Percentiles rank a stretch among this genome's conserved stretches.
phyloP scores from a whole-genome alignment of 2,113 vertebrate species.

The Hyaena hyaena region DNA sequence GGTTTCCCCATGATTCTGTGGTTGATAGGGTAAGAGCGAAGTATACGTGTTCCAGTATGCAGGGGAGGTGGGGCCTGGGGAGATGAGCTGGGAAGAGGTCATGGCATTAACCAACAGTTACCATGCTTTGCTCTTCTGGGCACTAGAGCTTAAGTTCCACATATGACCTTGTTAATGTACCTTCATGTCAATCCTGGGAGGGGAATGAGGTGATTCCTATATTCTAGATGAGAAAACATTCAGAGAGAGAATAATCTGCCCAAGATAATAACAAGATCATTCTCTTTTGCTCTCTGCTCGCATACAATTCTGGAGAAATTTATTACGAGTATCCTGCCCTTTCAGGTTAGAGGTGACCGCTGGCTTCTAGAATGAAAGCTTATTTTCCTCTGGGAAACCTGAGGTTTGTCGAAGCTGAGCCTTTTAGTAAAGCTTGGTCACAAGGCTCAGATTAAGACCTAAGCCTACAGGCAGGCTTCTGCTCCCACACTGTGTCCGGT shows the following conservation, averaged over 20 bases:
- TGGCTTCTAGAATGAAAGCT: constrained; percentile 45
- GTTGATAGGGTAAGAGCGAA: neutral
- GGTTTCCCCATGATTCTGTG: constrained; percentile 44
- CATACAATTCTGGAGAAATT: neutral
- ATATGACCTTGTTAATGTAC: neutral
- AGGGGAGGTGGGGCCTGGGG: neutral
- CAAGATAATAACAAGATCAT: neutral
- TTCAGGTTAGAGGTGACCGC: neutral
- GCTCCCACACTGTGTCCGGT: constrained; percentile 24
- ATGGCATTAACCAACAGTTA: neutral
- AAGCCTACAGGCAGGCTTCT: neutral
- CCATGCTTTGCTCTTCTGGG: neutral
- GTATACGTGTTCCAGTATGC: neutral
- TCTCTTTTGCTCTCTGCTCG: neutral
- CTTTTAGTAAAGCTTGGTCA: constrained; percentile 60
- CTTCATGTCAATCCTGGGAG: neutral
- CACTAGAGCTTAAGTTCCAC: neutral
- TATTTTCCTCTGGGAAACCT: constrained; percentile 49
- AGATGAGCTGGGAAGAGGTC: neutral
- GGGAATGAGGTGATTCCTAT: neutral
- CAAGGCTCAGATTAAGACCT: constrained; percentile 52
- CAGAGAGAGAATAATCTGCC: neutral
- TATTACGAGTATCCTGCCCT: neutral
- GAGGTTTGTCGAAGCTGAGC: neutral
- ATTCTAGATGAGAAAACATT: constrained; percentile 17